Conservation (phyloP, 2,888 invertebrate species). For the Ennomos quercinarius region DNA sequence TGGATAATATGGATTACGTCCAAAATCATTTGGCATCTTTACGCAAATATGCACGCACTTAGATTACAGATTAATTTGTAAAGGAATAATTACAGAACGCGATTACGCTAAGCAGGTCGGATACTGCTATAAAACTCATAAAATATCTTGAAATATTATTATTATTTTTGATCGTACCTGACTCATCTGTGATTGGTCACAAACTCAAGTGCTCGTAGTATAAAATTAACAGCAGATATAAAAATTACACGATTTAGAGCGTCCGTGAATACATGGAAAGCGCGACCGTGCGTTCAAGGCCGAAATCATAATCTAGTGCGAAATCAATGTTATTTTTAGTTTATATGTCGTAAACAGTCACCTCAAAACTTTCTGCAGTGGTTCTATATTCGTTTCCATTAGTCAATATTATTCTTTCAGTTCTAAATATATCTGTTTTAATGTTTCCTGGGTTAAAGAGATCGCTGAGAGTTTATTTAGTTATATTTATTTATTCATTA, state of each 20-base stretch:
- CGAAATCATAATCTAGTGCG: conserved; percentile 22
- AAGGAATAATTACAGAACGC: no score
- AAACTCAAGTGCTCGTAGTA: no score
- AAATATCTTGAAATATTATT: no score
- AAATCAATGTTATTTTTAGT: conserved; percentile 35
- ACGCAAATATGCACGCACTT: no score
- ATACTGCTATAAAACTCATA: no score
- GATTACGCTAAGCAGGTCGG: no score
- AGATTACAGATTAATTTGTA: no score
- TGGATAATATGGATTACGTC: no score
- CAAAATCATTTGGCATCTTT: no score
- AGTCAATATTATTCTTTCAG: conserved; percentile 32
- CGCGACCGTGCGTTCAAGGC: conserved; percentile 29
- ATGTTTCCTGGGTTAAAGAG: conserved; percentile 28
- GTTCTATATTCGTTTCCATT: conserved; percentile 26
- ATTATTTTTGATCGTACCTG: no score
- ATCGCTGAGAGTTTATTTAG: conserved; percentile 11
- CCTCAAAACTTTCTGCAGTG: conserved; percentile 22
- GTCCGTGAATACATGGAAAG: conserved; percentile 25
- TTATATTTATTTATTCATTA: conserved; percentile 24
- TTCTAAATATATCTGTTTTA: conserved; percentile 24
- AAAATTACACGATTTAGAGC: conserved; percentile 8
- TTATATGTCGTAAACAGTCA: conserved; percentile 24
- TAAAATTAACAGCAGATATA: not conserved
- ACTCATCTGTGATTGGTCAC: no score